Evolutionary conservation across 2,113 vertebrate genomes (phyloP).

Genomic region (Cepphus grylle): DNA sequence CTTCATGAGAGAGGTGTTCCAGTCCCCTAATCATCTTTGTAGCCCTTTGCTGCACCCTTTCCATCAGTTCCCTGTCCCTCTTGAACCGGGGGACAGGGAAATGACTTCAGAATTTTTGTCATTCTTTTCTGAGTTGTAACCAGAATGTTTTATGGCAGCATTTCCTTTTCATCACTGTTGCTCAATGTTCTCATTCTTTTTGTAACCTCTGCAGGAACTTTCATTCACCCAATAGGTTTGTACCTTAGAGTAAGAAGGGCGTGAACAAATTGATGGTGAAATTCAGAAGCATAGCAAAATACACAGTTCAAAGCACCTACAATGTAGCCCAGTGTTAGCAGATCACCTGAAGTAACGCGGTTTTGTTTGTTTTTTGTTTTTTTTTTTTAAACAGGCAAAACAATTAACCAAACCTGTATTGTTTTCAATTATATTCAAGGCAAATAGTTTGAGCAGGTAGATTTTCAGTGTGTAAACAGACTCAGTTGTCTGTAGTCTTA

Average conservation of each 20-base stretch:
- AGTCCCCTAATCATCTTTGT: too few relatives aligned
- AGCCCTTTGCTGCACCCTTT: too few relatives aligned
- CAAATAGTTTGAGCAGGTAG: neutral
- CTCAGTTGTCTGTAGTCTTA: neutral
- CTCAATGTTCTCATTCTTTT: neutral
- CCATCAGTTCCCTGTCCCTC: too few relatives aligned
- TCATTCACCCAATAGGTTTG: neutral
- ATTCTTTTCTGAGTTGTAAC: neutral
- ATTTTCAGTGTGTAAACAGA: neutral
- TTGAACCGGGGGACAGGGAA: too few relatives aligned
- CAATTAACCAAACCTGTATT: accelerated
- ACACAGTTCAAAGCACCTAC: neutral
- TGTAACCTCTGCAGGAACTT: neutral
- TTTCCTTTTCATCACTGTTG: neutral
- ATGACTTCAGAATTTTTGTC: neutral
- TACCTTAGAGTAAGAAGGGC: neutral
- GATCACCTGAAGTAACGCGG: neutral
- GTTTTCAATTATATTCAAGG: neutral
- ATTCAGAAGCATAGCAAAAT: neutral
- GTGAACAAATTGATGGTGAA: neutral
- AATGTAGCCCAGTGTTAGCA: neutral
- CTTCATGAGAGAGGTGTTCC: too few relatives aligned
- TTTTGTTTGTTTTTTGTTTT: neutral
- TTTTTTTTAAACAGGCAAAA: neutral
- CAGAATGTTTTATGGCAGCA: neutral